Evolutionary conservation across 2,888 invertebrate genomes (phyloP).

Genomic region (Cabera pusaria): DNA sequence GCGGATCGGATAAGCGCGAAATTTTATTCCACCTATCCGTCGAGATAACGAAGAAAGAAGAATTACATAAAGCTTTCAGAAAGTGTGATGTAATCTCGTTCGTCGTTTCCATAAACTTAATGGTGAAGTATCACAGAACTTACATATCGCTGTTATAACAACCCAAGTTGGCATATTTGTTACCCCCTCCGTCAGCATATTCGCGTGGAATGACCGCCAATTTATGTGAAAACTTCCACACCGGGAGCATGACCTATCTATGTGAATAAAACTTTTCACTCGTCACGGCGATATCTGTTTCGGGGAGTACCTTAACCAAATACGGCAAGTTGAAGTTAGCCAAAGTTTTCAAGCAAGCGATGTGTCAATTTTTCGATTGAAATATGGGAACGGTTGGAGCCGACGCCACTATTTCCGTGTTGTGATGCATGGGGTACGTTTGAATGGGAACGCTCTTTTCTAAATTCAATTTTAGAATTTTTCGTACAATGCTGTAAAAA

Average conservation of each 20-base stretch:
- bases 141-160: constrained; percentile 83
- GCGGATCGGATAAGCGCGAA: constrained; percentile 45
- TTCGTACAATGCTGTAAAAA: too few relatives aligned
- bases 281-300: constrained; percentile 76
- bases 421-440: constrained; percentile 35
- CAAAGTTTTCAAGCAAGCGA: constrained; percentile 70
- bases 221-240: constrained; percentile 81
- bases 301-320: constrained; percentile 75
- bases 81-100: constrained; percentile 80
- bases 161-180: constrained; percentile 82
- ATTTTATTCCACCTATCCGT: constrained; percentile 50
- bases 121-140: constrained; percentile 81
- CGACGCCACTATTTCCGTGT: constrained; percentile 86
- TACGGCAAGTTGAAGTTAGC: constrained; percentile 78
- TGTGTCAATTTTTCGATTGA: constrained; percentile 80
- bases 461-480: neutral
- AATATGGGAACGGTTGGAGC: constrained; percentile 66
- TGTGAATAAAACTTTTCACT: constrained; percentile 78
- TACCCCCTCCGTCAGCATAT: constrained; percentile 82
- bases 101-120: constrained; percentile 82
- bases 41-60: constrained; percentile 61
- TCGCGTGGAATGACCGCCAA: constrained; percentile 83
- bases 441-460: neutral
- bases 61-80: constrained; percentile 80
- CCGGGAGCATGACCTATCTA: constrained; percentile 78